Conservation (phyloP, 2,888 invertebrate species). For the Girardia tigrina region DNA sequence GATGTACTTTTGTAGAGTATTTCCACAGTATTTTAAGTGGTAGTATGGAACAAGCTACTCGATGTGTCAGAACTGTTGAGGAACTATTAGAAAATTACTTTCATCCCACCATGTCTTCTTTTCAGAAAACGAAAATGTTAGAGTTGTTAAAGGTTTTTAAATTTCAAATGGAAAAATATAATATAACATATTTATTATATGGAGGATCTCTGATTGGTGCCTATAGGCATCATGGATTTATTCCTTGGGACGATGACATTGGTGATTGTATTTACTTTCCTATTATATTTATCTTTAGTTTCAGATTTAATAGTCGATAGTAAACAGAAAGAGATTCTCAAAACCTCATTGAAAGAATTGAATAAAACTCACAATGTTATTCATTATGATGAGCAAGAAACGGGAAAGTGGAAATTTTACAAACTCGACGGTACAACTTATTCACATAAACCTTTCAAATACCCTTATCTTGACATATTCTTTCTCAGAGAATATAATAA, state of each 20-base stretch:
- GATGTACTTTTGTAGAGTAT: too few species aligned
- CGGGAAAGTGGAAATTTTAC: slow-evolving; percentile 5
- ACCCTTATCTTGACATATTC: neutral
- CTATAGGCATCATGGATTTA: neutral
- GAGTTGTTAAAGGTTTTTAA: neutral
- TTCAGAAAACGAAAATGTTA: neutral
- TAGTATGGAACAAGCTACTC: too few species aligned
- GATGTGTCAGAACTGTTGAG: too few species aligned
- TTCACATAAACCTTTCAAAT: neutral
- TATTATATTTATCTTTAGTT: too few species aligned
- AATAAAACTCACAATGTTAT: neutral
- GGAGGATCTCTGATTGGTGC: neutral
- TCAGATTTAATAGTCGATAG: neutral
- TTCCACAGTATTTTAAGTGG: too few species aligned
- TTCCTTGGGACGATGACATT: slow-evolving; percentile 1
- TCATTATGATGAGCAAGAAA: neutral
- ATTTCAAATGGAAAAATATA: neutral
- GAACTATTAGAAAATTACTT: neutral
- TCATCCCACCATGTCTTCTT: neutral
- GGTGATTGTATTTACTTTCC: too few species aligned
- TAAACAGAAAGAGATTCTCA: neutral
- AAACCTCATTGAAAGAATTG: neutral
- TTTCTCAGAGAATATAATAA: neutral
- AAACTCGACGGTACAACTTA: neutral
- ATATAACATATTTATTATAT: neutral